A percentile compares a stretch with the other conserved stretches of the same genome.
Evolutionary conservation across 2,797 vertebrate genomes (phyloP).

Genomic region (Propithecus deckenii): DNA sequence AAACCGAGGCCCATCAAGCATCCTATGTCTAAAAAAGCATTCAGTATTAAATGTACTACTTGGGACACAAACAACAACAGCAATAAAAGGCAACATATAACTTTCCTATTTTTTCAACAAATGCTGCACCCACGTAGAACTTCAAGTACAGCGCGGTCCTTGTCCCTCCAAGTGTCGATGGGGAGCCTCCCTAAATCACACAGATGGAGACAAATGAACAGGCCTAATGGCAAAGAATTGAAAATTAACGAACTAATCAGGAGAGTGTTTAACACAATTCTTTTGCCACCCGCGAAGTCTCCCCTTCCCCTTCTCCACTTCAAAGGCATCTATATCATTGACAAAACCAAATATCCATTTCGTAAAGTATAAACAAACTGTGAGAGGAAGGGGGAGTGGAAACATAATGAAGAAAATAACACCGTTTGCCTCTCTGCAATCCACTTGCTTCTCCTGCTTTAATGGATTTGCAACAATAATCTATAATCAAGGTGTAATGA

Average conservation of each 20-base stretch:
- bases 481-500: constrained; percentile 55
- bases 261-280: neutral
- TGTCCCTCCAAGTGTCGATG: neutral
- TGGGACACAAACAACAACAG: neutral
- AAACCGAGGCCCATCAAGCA: neutral
- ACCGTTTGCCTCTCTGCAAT: constrained; percentile 51
- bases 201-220: neutral
- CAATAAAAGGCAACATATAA: neutral
- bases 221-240: neutral
- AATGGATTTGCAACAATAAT: constrained; percentile 59
- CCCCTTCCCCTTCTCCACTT: constrained; percentile 22
- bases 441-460: constrained; percentile 43
- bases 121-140: neutral
- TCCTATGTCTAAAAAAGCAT: neutral
- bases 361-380: constrained; percentile 56
- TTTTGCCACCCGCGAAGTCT: constrained; percentile 36
- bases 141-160: neutral
- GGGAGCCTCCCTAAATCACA: neutral
- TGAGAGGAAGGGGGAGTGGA: neutral
- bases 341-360: constrained; percentile 45
- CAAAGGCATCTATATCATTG: neutral
- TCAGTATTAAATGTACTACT: neutral
- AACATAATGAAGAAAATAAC: constrained; percentile 47
- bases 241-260: constrained; percentile 58
- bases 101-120: neutral